Conservation (phyloP, 37 sponge, comb jelly and placozoan species). For the Haliclona indistincta region DNA sequence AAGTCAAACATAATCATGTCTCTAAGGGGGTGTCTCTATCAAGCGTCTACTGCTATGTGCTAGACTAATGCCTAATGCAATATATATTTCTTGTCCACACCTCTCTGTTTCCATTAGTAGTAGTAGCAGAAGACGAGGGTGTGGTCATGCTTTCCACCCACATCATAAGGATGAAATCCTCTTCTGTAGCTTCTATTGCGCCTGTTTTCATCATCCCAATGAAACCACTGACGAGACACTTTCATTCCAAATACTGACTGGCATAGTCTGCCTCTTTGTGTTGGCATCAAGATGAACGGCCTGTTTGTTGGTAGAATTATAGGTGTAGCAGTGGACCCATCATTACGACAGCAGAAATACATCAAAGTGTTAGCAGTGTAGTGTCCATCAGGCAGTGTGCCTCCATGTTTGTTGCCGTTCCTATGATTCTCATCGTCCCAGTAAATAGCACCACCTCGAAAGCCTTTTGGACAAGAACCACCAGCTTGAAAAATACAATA, state of each 20-base stretch:
- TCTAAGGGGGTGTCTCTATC: no score
- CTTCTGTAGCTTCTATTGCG: background rate
- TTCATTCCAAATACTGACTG: slow-evolving; percentile 10
- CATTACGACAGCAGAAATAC: slow-evolving; percentile 30
- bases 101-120: no score
- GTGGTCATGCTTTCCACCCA: background rate
- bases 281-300: no score
- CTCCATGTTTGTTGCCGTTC: background rate
- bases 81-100: no score
- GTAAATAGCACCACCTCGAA: slow-evolving; percentile 12
- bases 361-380: slow-evolving; percentile 19
- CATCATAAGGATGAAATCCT: slow-evolving; percentile 12
- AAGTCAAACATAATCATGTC: no score
- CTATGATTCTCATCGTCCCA: slow-evolving; percentile 43
- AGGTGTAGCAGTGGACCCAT: background rate
- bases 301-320: slow-evolving; percentile 14
- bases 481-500: slow-evolving; percentile 24
- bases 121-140: slow-evolving; percentile 7
- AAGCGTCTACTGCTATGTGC: no score
- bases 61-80: no score
- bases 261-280: background rate
- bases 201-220: slow-evolving; percentile 9
- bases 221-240: background rate
- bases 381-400: slow-evolving; percentile 22
- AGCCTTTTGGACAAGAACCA: slow-evolving; percentile 9